Evolutionary conservation across 2,797 vertebrate genomes (phyloP), one percentile per base, ranked within the genome.

Genomic region (Eutrigla gurnardus): DNA sequence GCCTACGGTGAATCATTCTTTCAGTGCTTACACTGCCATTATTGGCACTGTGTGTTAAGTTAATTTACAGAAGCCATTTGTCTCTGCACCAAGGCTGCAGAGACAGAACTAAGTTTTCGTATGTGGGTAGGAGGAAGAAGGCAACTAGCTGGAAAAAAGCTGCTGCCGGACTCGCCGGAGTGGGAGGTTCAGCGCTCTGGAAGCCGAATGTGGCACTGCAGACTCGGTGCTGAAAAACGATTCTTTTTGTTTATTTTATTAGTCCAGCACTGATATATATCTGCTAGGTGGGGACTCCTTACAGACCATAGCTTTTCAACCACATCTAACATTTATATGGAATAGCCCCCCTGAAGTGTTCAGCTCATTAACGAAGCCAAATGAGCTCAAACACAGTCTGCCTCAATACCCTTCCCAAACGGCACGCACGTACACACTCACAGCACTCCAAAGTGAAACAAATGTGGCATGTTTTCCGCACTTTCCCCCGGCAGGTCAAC

Each of bases 41-140:
- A 86, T 75, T 83, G 81, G 74, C 81, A 68, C 58, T 71, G 59
- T 72, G 77, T 77, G 73, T 81, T 86, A 75, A 78, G 66, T 46
- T 75, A 78, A 88, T 85, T 83, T 82, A 78, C 78, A 84, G 61
- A 62, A 68, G 73, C 75, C 82, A 85, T 87, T 85, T 88, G 81
- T 90, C 75, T 88, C 71, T 32, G 17, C 73, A 69, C 36, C 4
- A 11, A 80, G 46, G 54, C 59, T 73, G 14, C 71, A 73, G 5
- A 47, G 18, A 60, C 55, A 78, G 77, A 67, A 68, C 64, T 68
- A 73, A 75, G 71, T 67, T 64, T 65, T 66, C 65, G 36, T 74
- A 37, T 59, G 66, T 74, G 77, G 72, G 84, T 59, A 65, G 78
- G 75, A 79, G 75, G 71, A 70, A 70, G 59, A 73, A 73, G 67